Conservation (phyloP, 1,140 invertebrate genomes). For the Matsumurasca onukii region DNA sequence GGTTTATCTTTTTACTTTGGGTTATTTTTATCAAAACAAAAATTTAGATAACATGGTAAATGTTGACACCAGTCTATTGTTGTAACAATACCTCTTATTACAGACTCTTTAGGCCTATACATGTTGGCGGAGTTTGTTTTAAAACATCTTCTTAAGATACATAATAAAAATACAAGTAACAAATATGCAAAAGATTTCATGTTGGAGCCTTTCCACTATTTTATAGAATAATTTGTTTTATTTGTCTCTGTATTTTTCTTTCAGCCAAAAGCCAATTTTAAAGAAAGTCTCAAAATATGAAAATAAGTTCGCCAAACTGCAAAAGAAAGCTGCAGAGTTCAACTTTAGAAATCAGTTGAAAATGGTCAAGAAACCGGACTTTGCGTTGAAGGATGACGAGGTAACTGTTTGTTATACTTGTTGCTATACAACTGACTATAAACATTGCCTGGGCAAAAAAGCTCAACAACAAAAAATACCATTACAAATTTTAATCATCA, state of each 20-base stretch:
- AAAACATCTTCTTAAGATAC: neutral
- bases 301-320: conserved; percentile 61
- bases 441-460: too few species aligned
- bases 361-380: conserved; percentile 63
- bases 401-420: too few species aligned
- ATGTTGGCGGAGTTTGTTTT: too few species aligned
- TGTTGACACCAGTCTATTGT: neutral
- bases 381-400: conserved; percentile 61
- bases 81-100: neutral
- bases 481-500: too few species aligned
- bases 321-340: conserved; percentile 59
- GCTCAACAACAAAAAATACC: too few species aligned
- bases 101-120: neutral
- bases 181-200: too few species aligned
- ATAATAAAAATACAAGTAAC: neutral
- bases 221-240: too few species aligned
- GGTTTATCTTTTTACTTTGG: neutral
- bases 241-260: conserved; percentile 1
- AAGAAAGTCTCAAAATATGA: conserved; percentile 76
- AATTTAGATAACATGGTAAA: neutral
- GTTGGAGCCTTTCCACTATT: too few species aligned
- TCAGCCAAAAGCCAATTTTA: conserved; percentile 58
- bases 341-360: conserved; percentile 53
- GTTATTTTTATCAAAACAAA: neutral
- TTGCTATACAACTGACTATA: too few species aligned